Percentiles rank a stretch among this genome's conserved stretches.
Conservation (phyloP, 1,140 invertebrate species). For the Linepithema humile region DNA sequence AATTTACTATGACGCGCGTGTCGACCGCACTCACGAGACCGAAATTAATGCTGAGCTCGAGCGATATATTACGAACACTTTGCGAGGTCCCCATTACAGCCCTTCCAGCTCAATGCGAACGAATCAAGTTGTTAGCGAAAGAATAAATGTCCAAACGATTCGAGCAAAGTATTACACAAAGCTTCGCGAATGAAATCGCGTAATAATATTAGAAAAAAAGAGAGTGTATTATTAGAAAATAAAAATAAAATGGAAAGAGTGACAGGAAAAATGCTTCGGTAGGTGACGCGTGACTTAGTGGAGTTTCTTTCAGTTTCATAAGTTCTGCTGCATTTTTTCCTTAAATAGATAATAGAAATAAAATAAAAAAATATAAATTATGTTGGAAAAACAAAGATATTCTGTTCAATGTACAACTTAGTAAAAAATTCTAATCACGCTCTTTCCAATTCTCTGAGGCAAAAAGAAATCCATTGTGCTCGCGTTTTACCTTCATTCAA, state of each 20-base stretch:
- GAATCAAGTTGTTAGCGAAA: constrained; percentile 10
- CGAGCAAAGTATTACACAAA: neutral
- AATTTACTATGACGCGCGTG: constrained; percentile 53
- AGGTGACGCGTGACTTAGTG: neutral
- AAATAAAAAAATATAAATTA: neutral
- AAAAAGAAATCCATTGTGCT: neutral
- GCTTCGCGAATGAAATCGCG: neutral
- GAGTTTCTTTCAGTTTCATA: neutral
- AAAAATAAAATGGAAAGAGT: neutral
- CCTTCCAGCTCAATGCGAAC: constrained; percentile 20
- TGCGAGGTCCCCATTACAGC: constrained; percentile 16
- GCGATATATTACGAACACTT: constrained; percentile 50
- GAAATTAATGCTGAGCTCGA: constrained; percentile 40
- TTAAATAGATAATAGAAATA: neutral
- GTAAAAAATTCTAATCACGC: neutral
- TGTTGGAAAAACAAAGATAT: neutral
- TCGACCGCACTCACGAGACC: constrained; percentile 43
- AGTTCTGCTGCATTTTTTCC: neutral
- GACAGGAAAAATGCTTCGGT: neutral
- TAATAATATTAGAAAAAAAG: neutral
- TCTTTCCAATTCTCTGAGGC: neutral
- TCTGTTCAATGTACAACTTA: neutral
- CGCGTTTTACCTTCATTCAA: constrained; percentile 8
- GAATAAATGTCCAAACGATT: constrained; percentile 1
- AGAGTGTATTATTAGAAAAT: neutral